Base-by-base conservation (phyloP, 2,888 invertebrate genomes). In the Xestobium rufovillosum region DNA sequence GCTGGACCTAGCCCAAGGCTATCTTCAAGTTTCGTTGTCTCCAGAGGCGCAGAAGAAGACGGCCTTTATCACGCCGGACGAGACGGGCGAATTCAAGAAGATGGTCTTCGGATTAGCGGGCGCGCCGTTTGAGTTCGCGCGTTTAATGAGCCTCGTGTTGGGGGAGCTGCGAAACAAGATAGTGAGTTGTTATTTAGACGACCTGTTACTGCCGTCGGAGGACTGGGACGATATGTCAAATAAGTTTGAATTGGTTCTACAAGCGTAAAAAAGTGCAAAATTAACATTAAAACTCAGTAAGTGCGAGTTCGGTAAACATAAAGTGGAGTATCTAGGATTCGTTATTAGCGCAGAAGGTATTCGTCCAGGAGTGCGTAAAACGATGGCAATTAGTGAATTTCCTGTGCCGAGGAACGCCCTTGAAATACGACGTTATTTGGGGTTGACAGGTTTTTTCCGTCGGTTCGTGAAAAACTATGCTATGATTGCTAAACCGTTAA, bases 271-370 rank as follows among this genome's bases (percentile, higher is more conserved):
- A n/a, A n/a, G n/a, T n/a, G n/a, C n/a, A n/a, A n/a, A n/a, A 12
- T 34, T 60, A 3, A 57, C 55, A 1, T 28, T 62, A 3, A 61
- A 61, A 31, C 26, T 58, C 1, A 36, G 41, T 1, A 61, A 59
- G 36, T 59, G 57, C 39, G 26, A 36, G 2, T 57, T 61, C 29
- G 47, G 55, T 4, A 26, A 39, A 25, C 36, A 31, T 3, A 29
- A 41, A 31, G 26, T 47, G 8, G 26, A 45, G 4, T 43, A 36
- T 34, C 30, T 45, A 14, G 47, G 45, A 13, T 45, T 38, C 26
- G 14, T 29, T 27, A 28, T 43, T 16, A 19, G 34, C 14, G 33
- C 27, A 31, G 25, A 36, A 23, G 45, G 41, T 23, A 14, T 46
- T 11, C 10, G 28, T 26, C 43, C 45, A n/a, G 41, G 45, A 13